Conservation (phyloP, 1,140 invertebrate genomes). For the Drosophila neocordata region DNA sequence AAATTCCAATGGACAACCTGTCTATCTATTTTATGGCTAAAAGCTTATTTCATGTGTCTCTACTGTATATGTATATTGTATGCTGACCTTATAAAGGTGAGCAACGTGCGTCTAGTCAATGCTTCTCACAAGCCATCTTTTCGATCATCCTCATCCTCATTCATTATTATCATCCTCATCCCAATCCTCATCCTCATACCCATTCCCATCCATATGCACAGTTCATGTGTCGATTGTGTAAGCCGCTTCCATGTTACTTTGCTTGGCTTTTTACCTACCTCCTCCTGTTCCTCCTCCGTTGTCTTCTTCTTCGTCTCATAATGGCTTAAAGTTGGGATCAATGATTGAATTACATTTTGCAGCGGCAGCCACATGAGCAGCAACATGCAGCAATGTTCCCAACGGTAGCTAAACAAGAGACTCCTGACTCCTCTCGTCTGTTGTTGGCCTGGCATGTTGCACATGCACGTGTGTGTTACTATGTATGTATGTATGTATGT, state of each 20-base stretch:
- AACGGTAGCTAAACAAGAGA: slow-evolving; percentile 60
- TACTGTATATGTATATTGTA: slow-evolving; percentile 47
- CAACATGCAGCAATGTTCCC: slow-evolving; percentile 60
- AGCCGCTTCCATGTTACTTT: slow-evolving; percentile 47
- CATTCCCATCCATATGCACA: neutral
- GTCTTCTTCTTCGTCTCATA: slow-evolving; percentile 39
- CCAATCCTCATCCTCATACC: neutral
- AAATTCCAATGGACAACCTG: slow-evolving; percentile 21
- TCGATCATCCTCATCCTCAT: neutral
- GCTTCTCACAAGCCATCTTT: slow-evolving; percentile 42
- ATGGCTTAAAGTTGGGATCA: slow-evolving; percentile 35
- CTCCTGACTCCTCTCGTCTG: slow-evolving; percentile 48
- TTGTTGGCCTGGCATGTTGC: slow-evolving; percentile 42
- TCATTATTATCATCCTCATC: neutral
- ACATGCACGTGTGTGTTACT: slow-evolving; percentile 28
- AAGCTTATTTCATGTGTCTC: slow-evolving; percentile 21
- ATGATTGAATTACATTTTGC: slow-evolving; percentile 81
- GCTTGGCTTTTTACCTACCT: slow-evolving; percentile 46
- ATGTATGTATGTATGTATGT: slow-evolving; percentile 12
- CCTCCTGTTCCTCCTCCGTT: too few relatives aligned
- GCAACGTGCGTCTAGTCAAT: slow-evolving; percentile 64
- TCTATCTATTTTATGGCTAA: slow-evolving; percentile 1
- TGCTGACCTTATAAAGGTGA: slow-evolving; percentile 74
- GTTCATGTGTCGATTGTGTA: slow-evolving; percentile 57
- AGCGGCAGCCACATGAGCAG: slow-evolving; percentile 43